phyloP scores from a whole-genome alignment of 2,797 vertebrate genomes.

The Lithobates sylvaticus region DNA sequence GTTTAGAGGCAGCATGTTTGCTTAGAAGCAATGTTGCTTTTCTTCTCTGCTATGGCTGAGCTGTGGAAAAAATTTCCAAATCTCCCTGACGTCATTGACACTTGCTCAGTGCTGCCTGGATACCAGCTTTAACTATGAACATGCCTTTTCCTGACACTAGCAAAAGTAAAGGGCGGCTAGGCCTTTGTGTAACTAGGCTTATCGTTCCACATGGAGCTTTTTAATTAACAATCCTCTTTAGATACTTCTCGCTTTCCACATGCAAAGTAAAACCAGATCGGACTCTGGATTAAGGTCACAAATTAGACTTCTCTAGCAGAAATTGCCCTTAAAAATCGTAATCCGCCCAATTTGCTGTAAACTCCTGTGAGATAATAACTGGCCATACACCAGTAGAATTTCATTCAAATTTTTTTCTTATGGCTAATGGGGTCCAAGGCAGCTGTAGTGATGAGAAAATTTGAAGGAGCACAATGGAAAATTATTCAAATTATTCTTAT shows the following conservation, averaged over 20 bases:
- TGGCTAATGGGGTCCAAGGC: too few species aligned
- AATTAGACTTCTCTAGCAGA: not conserved
- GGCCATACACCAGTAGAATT: too few species aligned
- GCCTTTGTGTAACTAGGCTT: constrained; percentile 14
- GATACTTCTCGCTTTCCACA: not conserved
- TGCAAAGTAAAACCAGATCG: not conserved
- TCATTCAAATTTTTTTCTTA: too few species aligned
- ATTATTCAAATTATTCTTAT: too few species aligned
- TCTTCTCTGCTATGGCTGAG: constrained; percentile 70
- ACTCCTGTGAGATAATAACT: too few species aligned
- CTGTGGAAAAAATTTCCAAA: constrained; percentile 83
- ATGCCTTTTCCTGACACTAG: not conserved
- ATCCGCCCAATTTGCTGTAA: not conserved
- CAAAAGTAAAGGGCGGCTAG: not conserved
- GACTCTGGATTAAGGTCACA: constrained; percentile 1
- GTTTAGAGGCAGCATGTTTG: constrained; percentile 60
- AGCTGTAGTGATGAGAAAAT: too few species aligned
- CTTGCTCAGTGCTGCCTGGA: constrained; percentile 80
- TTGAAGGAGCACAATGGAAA: too few species aligned
- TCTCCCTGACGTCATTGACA: constrained; percentile 78
- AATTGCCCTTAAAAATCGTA: not conserved
- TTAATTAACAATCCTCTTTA: constrained; percentile 16
- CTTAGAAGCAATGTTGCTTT: constrained; percentile 66
- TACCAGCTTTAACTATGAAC: constrained; percentile 77
- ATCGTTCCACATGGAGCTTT: not conserved